phyloP scores from a whole-genome alignment of 2,888 invertebrate species.

The Shargacucullia verbasci region DNA sequence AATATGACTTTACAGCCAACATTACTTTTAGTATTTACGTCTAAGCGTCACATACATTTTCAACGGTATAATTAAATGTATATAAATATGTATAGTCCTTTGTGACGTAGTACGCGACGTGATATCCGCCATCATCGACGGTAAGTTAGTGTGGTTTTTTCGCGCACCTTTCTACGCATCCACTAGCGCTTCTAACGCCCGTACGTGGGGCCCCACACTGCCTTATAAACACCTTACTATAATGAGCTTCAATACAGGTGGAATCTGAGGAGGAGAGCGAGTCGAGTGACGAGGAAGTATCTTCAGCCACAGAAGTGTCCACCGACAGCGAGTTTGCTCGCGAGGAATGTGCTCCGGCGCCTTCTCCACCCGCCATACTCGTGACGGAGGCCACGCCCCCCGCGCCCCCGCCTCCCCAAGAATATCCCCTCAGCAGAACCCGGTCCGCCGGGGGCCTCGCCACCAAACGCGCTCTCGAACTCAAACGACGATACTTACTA shows the following conservation, averaged over 20 bases:
- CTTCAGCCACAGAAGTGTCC: conserved; percentile 97
- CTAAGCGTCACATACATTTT: conserved; percentile 16
- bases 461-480: conserved; percentile 95
- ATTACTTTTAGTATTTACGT: no score
- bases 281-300: conserved; percentile 92
- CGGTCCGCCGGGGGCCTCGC: conserved; percentile 96
- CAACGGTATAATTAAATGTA: conserved; percentile 31
- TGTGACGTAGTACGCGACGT: conserved; percentile 37
- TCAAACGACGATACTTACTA: conserved; percentile 95
- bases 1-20: no score
- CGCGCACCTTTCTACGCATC: conserved; percentile 58
- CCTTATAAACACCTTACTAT: conserved; percentile 33
- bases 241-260: conserved; percentile 70
- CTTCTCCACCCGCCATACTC: conserved; percentile 93
- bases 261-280: conserved; percentile 89
- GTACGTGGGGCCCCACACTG: conserved; percentile 12
- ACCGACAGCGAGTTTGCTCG: conserved; percentile 97
- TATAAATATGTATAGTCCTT: conserved; percentile 49
- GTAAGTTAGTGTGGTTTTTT: conserved; percentile 79
- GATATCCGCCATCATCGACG: conserved; percentile 64
- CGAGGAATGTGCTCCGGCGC: conserved; percentile 92
- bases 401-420: conserved; percentile 90
- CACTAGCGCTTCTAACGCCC: conserved; percentile 28
- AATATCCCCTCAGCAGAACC: conserved; percentile 94
- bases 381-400: conserved; percentile 95